phyloP scores from a whole-genome alignment of 2,113 vertebrate genomes.

The Saguinus imperator region DNA sequence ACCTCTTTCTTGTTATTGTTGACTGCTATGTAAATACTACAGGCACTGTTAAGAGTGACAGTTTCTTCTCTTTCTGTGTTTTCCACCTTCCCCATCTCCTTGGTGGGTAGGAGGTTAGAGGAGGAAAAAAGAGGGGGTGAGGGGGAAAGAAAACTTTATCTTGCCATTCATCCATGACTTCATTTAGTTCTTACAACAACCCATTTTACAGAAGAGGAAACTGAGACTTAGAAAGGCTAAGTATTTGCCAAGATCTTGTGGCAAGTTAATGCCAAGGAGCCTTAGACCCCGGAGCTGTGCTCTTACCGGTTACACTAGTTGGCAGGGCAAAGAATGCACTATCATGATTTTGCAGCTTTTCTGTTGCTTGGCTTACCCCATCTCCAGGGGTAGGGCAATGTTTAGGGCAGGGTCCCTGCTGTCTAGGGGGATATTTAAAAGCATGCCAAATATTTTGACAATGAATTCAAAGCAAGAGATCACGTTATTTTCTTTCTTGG shows the following conservation, averaged over 20 bases:
- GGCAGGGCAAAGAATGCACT: neutral
- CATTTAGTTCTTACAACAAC: neutral
- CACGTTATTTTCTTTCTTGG: neutral
- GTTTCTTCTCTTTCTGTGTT: neutral
- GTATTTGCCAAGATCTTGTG: neutral
- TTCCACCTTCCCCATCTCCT: neutral
- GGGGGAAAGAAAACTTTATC: neutral
- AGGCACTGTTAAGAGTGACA: neutral
- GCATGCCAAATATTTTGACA: neutral
- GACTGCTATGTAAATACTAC: neutral
- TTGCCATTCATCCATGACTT: neutral
- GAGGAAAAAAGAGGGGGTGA: neutral
- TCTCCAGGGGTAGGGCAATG: neutral
- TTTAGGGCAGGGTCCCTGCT: neutral
- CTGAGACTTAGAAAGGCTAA: neutral
- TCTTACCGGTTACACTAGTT: neutral
- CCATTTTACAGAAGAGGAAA: neutral
- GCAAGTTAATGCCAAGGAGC: neutral
- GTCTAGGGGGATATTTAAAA: neutral
- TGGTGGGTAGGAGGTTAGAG: neutral
- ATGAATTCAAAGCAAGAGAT: slow-evolving; percentile 7
- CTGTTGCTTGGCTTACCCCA: neutral
- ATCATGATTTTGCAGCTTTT: too few relatives aligned
- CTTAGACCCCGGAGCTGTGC: neutral
- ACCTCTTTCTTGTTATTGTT: neutral